phyloP scores from a whole-genome alignment of 1,140 invertebrate species.

The Polypedilum pembai region DNA sequence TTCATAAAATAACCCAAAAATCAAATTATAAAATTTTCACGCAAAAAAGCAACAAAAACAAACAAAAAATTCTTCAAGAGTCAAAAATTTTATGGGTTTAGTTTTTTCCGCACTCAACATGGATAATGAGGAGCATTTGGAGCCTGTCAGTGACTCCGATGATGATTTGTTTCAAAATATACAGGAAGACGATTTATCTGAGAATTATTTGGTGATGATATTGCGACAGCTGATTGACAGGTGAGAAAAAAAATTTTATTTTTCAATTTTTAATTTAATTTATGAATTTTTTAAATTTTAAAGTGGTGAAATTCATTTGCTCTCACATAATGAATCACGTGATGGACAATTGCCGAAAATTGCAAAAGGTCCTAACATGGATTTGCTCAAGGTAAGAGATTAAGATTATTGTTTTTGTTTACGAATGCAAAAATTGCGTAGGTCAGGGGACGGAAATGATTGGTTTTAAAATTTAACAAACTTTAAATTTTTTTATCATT shows the following conservation, averaged over 20 bases:
- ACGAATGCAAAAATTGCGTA: too few relatives aligned
- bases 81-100: neutral
- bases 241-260: neutral
- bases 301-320: slow-evolving; percentile 6
- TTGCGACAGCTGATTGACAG: neutral
- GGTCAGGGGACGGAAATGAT: too few relatives aligned
- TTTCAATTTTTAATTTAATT: neutral
- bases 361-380: slow-evolving; percentile 14
- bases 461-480: too few relatives aligned
- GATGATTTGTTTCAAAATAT: slow-evolving; percentile 21
- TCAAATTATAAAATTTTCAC: too few relatives aligned
- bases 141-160: neutral
- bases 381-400: neutral
- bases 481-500: too few relatives aligned
- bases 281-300: neutral
- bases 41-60: too few relatives aligned
- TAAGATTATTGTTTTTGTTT: neutral
- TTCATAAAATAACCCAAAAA: too few relatives aligned
- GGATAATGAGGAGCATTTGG: neutral
- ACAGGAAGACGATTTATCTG: neutral
- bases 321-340: slow-evolving; percentile 7
- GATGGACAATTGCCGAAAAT: slow-evolving; percentile 25
- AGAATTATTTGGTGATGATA: neutral
- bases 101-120: neutral
- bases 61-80: too few relatives aligned